Conservation (phyloP, 2,113 vertebrate species). For the Coregonus clupeaformis region DNA sequence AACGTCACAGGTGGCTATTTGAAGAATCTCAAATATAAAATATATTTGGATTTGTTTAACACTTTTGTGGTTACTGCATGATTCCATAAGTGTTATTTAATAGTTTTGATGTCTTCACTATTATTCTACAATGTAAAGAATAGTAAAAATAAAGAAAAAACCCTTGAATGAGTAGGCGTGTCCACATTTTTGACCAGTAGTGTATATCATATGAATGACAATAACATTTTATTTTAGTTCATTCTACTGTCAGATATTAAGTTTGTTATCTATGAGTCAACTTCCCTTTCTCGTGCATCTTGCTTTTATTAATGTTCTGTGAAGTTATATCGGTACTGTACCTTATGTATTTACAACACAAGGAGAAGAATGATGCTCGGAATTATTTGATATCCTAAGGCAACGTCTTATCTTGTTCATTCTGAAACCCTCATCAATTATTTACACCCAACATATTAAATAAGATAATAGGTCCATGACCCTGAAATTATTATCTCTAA, state of each 20-base stretch:
- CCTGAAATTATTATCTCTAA: not conserved
- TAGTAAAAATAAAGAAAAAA: no score
- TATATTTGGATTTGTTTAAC: no score
- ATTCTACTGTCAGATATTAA: not conserved
- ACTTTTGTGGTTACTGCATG: no score
- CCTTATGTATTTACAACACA: not conserved
- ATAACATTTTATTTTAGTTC: conserved; percentile 4
- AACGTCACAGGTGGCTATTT: no score
- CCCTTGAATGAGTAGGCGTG: no score
- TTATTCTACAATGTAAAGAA: no score
- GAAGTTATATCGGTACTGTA: conserved; percentile 11
- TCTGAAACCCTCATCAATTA: not conserved
- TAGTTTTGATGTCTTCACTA: no score
- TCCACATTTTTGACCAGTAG: no score
- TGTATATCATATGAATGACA: not conserved
- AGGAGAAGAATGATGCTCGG: not conserved
- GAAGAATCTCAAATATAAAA: no score
- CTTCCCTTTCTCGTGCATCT: conserved; percentile 7
- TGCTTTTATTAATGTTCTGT: conserved; percentile 3
- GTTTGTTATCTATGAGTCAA: conserved; percentile 15
- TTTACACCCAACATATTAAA: not conserved
- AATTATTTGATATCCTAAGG: not conserved
- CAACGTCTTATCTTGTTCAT: not conserved
- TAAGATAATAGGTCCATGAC: not conserved
- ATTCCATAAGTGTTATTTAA: no score